These are phyloP conservation scores for Sebastes wilsoni DNA, from an alignment of 2,797 vertebrate species.

Conservation along the genomic window DNA sequence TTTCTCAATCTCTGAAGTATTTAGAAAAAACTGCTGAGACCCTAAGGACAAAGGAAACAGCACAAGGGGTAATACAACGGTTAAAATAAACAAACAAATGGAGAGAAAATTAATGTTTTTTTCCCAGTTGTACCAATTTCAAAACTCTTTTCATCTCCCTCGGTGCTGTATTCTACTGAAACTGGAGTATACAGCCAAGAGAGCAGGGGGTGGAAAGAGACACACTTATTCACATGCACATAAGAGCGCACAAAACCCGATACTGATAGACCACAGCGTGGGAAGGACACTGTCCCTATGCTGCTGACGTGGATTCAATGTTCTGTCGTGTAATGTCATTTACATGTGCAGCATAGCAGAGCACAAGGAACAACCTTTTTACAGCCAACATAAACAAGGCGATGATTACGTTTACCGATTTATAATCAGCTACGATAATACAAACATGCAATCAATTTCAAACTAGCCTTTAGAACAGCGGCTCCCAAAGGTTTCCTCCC, in stretches of 20 bases:
- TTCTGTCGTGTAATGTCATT: background rate
- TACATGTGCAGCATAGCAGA: background rate
- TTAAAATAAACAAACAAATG: constrained; percentile 65
- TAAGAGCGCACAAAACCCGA: background rate
- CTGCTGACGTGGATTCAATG: background rate
- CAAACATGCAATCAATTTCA: background rate
- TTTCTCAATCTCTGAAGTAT: constrained; percentile 59
- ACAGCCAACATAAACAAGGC: background rate
- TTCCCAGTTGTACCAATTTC: constrained; percentile 60
- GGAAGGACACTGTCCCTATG: background rate
- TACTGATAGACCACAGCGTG: background rate
- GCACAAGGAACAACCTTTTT: background rate
- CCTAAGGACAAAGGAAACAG: constrained; percentile 40
- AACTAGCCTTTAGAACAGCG: background rate
- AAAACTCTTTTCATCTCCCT: constrained; percentile 47
- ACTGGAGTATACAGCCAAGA: background rate
- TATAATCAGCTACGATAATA: background rate
- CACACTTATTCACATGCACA: background rate
- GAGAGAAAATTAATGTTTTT: constrained; percentile 39
- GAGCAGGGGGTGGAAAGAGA: background rate
- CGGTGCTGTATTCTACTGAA: constrained; percentile 1
- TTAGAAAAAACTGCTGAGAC: constrained; percentile 55
- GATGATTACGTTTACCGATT: background rate
- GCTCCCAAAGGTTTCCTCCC: background rate
- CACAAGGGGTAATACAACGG: constrained; percentile 22